Conservation (phyloP, 2,797 vertebrate species). For the Pangasius larnaudii region DNA sequence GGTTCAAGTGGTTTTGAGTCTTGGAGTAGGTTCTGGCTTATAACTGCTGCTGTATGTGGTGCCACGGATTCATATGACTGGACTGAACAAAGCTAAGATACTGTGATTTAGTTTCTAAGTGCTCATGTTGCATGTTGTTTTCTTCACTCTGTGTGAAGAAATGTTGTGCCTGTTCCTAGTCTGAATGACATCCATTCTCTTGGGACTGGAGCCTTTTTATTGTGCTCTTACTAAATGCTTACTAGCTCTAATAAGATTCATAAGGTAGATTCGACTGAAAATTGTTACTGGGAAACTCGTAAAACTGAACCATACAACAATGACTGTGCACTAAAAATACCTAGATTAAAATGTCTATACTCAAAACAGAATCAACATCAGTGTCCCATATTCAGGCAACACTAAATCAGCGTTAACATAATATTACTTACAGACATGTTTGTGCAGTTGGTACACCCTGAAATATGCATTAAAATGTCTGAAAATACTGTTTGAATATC, state of each 20-base stretch:
- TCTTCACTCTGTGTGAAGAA: background rate
- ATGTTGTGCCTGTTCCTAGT: background rate
- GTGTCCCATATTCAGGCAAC: background rate
- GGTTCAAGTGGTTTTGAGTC: background rate
- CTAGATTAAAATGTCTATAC: background rate
- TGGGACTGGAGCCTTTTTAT: background rate
- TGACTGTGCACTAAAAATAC: background rate
- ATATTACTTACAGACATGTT: too few species aligned
- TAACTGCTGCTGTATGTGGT: background rate
- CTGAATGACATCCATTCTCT: background rate
- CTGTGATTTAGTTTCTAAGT: background rate
- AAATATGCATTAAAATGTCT: background rate
- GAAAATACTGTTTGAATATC: background rate
- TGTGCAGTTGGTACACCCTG: too few species aligned
- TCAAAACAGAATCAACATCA: background rate
- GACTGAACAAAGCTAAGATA: background rate
- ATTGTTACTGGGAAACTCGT: background rate
- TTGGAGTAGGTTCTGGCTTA: background rate
- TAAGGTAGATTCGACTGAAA: background rate
- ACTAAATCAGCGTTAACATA: background rate
- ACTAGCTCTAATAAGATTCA: background rate
- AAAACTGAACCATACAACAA: background rate
- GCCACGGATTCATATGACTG: background rate
- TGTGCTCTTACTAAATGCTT: background rate
- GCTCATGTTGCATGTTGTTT: background rate